Evolutionary conservation across 2,797 vertebrate genomes (phyloP).

Genomic region (Champsocephalus esox): DNA sequence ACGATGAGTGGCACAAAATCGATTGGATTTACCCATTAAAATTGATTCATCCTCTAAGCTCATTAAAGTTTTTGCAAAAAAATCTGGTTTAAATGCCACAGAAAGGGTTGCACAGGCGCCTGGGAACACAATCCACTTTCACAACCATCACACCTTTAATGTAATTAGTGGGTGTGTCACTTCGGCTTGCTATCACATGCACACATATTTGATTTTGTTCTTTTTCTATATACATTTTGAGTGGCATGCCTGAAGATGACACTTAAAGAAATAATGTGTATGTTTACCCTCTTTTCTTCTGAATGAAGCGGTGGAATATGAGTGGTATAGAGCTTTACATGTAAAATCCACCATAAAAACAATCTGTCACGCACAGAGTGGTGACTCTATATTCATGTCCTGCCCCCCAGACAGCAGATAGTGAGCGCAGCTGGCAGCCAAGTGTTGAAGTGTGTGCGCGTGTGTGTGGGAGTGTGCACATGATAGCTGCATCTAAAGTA

Average conservation of each 20-base stretch:
- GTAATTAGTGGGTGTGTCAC: not conserved
- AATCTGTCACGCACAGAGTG: slow-evolving; percentile 34
- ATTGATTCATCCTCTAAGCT: not conserved
- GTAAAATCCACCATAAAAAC: slow-evolving; percentile 39
- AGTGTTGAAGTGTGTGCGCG: slow-evolving; percentile 47
- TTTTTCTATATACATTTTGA: not conserved
- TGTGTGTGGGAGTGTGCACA: slow-evolving; percentile 21
- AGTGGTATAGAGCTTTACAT: slow-evolving; percentile 7
- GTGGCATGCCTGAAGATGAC: not conserved
- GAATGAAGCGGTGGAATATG: not conserved
- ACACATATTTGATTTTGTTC: not conserved
- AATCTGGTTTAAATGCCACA: not conserved
- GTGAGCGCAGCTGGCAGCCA: slow-evolving; percentile 72
- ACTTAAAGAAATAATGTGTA: not conserved
- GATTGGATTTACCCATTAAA: not conserved
- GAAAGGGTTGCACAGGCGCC: not conserved
- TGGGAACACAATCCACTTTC: not conserved
- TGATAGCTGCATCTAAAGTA: slow-evolving; percentile 79
- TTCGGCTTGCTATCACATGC: not conserved
- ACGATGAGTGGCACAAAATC: not conserved
- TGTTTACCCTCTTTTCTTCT: not conserved
- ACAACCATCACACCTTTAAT: not conserved
- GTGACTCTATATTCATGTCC: slow-evolving; percentile 66
- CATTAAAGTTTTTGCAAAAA: not conserved
- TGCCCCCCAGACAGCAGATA: slow-evolving; percentile 61